phyloP scores from a whole-genome alignment of 2,797 vertebrate genomes.

The Ctenopoma kingsleyae region DNA sequence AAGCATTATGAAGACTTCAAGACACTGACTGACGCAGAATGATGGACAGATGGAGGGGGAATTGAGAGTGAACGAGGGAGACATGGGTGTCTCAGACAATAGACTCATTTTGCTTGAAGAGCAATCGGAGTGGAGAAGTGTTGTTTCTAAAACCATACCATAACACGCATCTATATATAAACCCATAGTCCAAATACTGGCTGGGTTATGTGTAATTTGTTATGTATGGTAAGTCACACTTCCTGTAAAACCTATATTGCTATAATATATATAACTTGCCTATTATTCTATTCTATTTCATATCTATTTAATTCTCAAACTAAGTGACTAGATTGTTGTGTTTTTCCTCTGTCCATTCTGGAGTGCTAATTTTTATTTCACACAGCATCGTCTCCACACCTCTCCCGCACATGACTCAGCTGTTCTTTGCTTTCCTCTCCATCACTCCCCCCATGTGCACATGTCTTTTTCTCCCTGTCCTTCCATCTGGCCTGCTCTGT shows the following conservation, averaged over 20 bases:
- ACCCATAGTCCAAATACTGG: conserved; percentile 59
- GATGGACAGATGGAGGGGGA: conserved; percentile 34
- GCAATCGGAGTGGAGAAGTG: conserved; percentile 30
- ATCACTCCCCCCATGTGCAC: conserved; percentile 68
- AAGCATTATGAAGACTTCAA: conserved; percentile 17
- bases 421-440: conserved; percentile 58
- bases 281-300: conserved; percentile 13
- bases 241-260: conserved; percentile 25
- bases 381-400: conserved; percentile 64
- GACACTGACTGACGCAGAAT: conserved; percentile 22
- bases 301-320: conserved; percentile 17
- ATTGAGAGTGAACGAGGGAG: conserved; percentile 24
- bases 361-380: conserved; percentile 69
- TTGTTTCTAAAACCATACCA: conserved; percentile 23
- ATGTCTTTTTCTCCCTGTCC: conserved; percentile 53
- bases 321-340: conserved; percentile 20
- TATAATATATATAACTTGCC: not conserved
- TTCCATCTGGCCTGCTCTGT: conserved; percentile 61
- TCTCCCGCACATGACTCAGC: conserved; percentile 76
- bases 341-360: conserved; percentile 49
- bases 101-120: conserved; percentile 20
- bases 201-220: conserved; percentile 71
- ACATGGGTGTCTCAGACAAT: conserved; percentile 13
- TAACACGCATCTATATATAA: conserved; percentile 69
- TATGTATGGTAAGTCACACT: conserved; percentile 48